phyloP scores from a whole-genome alignment of 2,797 vertebrate genomes.

The Coluber constrictor region DNA sequence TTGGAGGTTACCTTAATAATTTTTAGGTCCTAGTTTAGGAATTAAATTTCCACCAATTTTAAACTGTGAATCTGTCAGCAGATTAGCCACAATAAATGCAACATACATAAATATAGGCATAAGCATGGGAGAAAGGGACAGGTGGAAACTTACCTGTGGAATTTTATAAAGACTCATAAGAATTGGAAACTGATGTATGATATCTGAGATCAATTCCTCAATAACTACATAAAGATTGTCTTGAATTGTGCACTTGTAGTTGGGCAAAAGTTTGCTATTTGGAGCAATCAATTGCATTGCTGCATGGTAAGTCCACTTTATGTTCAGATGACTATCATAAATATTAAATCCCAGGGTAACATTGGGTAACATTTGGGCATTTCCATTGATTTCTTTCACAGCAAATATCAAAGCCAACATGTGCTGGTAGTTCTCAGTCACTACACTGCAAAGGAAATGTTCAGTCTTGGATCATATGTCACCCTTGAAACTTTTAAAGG shows the following conservation, averaged over 20 bases:
- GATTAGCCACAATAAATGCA: background rate
- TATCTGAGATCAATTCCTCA: background rate
- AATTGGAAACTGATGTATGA: background rate
- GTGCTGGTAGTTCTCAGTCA: background rate
- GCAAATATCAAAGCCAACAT: background rate
- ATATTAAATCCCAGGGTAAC: background rate
- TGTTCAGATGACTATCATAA: background rate
- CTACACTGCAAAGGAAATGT: background rate
- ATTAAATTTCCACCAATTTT: background rate
- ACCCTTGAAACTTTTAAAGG: background rate
- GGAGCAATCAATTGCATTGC: slow-evolving; percentile 1
- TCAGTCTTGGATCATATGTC: background rate
- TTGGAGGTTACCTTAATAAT: background rate
- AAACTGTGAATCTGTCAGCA: background rate
- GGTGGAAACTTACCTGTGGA: background rate
- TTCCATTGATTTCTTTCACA: background rate
- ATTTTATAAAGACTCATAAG: background rate
- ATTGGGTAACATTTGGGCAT: background rate
- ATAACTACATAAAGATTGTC: background rate
- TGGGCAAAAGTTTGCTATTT: background rate
- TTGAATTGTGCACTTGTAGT: background rate
- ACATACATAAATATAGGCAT: background rate
- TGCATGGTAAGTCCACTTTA: background rate
- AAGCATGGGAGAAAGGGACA: too few relatives aligned
- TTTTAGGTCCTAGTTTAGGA: background rate